Evolutionary conservation across 2,113 vertebrate species (phyloP), one percentile per base, ranked within the genome.

Genomic region (Galemys pyrenaicus): DNA sequence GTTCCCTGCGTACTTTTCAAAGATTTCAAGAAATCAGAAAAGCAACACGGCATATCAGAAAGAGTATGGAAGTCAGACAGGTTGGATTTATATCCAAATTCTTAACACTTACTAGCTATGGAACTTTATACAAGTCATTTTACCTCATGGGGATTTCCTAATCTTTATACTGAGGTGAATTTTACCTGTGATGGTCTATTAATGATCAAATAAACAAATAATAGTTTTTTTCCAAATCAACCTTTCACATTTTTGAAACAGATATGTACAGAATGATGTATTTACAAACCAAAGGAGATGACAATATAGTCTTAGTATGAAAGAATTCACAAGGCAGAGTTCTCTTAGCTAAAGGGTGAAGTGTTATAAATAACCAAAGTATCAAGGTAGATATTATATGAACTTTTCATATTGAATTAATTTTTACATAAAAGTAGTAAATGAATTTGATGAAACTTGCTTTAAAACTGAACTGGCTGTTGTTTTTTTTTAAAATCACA

Each of bases 381-480:
- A 94, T 86, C 46, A 87, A 78, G 80, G 77, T 94, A 94, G 24
- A 92, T 82, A 68, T 10, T n/a, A 91, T n/a, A 91, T 30, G 35
- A 95, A 87, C 26, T 89, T 93, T 87, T 75, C 65, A 60, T 46
- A 67, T 19, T 88, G 35, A 96, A 64, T 82, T 79, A 91, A 73
- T 80, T 92, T 96, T 89, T 87, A 87, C 75, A 64, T 87, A 49
- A 85, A 90, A 94, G 58, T 46, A 88, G 49, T 44, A 85, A 94
- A 56, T 74, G 49, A 78, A 49, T 46, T 87, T 37, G 54, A 81
- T 81, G 22, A 91, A 93, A 51, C 9, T 51, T 89, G 2, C 20
- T 68, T 83, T 92, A 83, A 96, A 90, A 56, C 54, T 22, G 54
- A 22, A 22, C 20, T 56, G 20, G 17, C 32, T 44, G 26, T 37